Conservation (phyloP, 2,797 vertebrate species). For the Hippopotamyrus pictus region DNA sequence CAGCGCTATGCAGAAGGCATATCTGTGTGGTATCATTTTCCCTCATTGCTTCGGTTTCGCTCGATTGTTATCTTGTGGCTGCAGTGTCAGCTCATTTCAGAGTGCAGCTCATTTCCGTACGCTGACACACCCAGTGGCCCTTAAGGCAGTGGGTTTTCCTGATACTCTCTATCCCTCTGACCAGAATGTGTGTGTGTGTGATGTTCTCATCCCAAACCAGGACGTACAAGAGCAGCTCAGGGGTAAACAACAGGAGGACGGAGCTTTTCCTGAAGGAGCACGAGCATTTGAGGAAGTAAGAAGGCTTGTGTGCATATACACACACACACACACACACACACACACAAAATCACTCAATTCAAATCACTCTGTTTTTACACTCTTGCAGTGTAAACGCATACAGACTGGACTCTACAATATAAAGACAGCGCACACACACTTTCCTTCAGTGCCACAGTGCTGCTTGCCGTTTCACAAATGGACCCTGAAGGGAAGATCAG, state of each 20-base stretch:
- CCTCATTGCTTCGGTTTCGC: not conserved
- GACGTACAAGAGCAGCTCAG: slow-evolving; percentile 76
- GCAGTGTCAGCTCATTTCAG: not conserved
- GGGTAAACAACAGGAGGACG: slow-evolving; percentile 82
- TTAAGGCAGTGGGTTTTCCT: not conserved
- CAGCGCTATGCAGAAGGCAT: not conserved
- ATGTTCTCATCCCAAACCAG: not conserved
- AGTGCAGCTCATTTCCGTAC: not conserved
- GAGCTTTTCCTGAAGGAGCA: slow-evolving; percentile 88
- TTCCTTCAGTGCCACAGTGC: not conserved
- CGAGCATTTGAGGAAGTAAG: slow-evolving; percentile 83
- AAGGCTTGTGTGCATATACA: not conserved
- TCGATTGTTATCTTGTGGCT: not conserved
- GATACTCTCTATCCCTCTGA: not conserved
- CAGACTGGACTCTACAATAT: not conserved
- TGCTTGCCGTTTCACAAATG: not conserved
- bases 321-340: not conserved
- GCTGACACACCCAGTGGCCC: not conserved
- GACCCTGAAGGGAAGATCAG: not conserved
- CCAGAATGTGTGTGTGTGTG: not conserved
- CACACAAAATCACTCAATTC: not conserved
- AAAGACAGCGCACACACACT: not conserved
- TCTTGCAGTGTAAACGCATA: not conserved
- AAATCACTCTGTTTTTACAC: not conserved
- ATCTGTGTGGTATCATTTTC: not conserved